Base-by-base conservation (phyloP, 2,113 vertebrate species). In the Bos taurus region DNA sequence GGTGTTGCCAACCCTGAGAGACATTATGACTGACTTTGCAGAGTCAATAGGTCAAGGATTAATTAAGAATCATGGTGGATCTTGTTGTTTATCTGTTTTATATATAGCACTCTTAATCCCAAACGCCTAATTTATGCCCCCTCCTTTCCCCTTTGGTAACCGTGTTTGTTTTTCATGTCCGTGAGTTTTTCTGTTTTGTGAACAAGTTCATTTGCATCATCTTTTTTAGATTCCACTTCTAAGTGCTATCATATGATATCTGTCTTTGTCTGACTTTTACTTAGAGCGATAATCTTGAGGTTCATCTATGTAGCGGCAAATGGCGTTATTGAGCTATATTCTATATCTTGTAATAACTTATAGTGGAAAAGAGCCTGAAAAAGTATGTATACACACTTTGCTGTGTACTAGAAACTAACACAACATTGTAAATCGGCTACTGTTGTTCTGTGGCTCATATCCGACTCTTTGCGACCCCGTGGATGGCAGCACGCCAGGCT, bases 21-120 rank as follows among this genome's bases (percentile, higher is more conserved):
- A 23, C 2, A 2, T 0, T 2, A 16, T 1, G 43, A 40, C 52
- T 0, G 59, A 25, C 56, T 17, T 33, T 2, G 54, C 28, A 46
- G 56, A 28, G 33, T 17, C 87, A 3, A 0, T 6, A 2, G 5
- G 48, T 26, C 40, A 28, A 40, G 46, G 84, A 14, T 14, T 33
- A 50, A 13, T 21, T 33, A 2, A 12, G 60, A 64, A 64, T 33
- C 33, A 64, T 7, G 9, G 3, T 40, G n/a, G n/a, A 5, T 13
- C n/a, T 40, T 56, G 33, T 9, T 36, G 52, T 5, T 40, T 36
- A 52, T 13, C 80, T 52, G 4, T 26, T 56, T 83, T 9, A 16
- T 25, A 9, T 40, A 26, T 9, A 16, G 52, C 33, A 26, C 21
- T 56, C 19, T 40, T 36, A 36, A 15, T 40, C 81, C 52, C 50